Evolutionary conservation across 2,888 invertebrate species (phyloP).

Genomic region (Himalopsyche kuldschensis): DNA sequence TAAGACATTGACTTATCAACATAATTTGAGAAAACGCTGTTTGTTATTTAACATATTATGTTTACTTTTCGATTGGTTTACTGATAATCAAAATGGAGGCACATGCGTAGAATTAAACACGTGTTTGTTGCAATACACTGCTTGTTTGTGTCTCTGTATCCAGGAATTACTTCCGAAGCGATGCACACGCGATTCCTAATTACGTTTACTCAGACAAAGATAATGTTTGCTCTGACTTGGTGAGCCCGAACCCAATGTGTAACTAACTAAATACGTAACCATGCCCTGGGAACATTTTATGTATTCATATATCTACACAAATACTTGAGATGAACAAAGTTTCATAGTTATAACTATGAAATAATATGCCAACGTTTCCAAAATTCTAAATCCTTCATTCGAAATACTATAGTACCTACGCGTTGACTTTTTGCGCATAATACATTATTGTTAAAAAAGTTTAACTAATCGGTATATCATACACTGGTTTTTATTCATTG

Average conservation of each 20-base stretch:
- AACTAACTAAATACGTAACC: slow-evolving; percentile 7
- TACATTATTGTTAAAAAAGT: too few species aligned
- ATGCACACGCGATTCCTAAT: slow-evolving; percentile 36
- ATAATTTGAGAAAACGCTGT: too few species aligned
- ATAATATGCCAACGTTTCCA: too few species aligned
- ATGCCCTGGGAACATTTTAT: background rate
- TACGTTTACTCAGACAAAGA: slow-evolving; percentile 36
- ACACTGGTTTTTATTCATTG: too few species aligned
- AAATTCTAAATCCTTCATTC: too few species aligned
- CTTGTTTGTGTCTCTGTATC: slow-evolving; percentile 17
- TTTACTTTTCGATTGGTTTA: background rate
- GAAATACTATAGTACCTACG: background rate
- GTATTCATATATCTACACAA: background rate
- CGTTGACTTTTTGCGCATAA: background rate
- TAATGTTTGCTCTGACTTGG: slow-evolving; percentile 28
- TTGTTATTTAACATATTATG: background rate
- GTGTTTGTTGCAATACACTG: background rate
- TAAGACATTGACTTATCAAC: too few species aligned
- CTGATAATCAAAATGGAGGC: background rate
- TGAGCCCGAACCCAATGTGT: slow-evolving; percentile 12
- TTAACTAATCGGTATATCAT: too few species aligned
- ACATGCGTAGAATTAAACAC: background rate
- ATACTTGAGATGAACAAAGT: background rate
- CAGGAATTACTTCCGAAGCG: slow-evolving; percentile 34
- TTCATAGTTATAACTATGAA: background rate